phyloP scores from a whole-genome alignment of 1,140 invertebrate species.

The Frieseomelitta varia region DNA sequence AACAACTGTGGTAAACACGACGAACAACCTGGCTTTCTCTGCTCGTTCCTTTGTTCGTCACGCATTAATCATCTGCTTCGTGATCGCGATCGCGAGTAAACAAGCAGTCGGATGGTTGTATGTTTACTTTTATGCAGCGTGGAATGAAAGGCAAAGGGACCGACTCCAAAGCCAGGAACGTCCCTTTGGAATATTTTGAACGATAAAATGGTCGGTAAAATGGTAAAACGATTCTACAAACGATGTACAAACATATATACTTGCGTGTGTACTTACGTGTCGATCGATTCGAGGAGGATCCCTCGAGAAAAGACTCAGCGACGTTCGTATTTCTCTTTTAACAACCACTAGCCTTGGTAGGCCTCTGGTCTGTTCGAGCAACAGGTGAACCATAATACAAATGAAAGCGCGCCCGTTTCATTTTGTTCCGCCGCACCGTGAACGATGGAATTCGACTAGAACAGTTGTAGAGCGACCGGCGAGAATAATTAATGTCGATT shows the following conservation, averaged over 20 bases:
- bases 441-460: slow-evolving; percentile 17
- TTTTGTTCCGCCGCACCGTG: slow-evolving; percentile 12
- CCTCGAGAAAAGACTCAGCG: slow-evolving; percentile 1
- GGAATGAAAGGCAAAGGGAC: slow-evolving; percentile 24
- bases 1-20: slow-evolving; percentile 33
- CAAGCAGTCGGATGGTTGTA: neutral
- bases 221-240: too few species aligned
- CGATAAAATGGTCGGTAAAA: neutral
- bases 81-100: slow-evolving; percentile 27
- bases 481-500: too few species aligned
- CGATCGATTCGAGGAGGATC: slow-evolving; percentile 1
- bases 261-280: neutral
- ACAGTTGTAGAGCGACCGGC: neutral
- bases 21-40: slow-evolving; percentile 52
- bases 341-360: slow-evolving; percentile 27
- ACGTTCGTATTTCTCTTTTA: slow-evolving; percentile 56
- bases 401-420: slow-evolving; percentile 42
- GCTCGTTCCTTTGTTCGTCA: slow-evolving; percentile 48
- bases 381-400: slow-evolving; percentile 53
- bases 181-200: neutral
- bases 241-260: neutral
- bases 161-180: neutral
- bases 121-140: slow-evolving; percentile 30
- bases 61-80: slow-evolving; percentile 59
- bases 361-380: slow-evolving; percentile 36